Evolutionary conservation across 2,797 vertebrate species (phyloP).

Genomic region (Phoeniculus purpureus): DNA sequence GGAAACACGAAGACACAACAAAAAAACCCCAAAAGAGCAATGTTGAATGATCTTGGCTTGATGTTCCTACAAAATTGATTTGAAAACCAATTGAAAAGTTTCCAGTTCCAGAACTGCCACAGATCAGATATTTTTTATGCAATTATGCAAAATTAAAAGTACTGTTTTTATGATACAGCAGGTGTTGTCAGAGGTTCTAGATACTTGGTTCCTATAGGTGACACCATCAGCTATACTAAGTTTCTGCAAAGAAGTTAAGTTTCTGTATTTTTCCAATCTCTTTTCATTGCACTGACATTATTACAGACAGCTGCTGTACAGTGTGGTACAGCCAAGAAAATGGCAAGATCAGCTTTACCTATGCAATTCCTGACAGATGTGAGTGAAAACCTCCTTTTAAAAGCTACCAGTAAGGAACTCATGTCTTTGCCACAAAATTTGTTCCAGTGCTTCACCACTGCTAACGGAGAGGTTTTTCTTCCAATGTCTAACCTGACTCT

Average conservation of each 20-base stretch:
- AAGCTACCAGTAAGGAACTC: not conserved
- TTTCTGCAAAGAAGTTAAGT: not conserved
- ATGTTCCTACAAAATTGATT: not conserved
- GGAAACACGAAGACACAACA: not conserved
- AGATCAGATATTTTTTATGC: not conserved
- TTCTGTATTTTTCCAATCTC: not conserved
- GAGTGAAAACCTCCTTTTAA: not conserved
- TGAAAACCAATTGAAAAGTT: not conserved
- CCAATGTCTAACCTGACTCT: not conserved
- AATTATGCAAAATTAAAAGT: not conserved
- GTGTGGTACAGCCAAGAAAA: not conserved
- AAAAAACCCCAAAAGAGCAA: not conserved
- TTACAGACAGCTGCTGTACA: slow-evolving; percentile 5
- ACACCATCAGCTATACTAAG: not conserved
- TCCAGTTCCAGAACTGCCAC: not conserved
- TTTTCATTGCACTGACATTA: not conserved
- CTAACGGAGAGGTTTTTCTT: slow-evolving; percentile 21
- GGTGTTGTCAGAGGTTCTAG: not conserved
- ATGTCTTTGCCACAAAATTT: not conserved
- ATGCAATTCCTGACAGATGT: not conserved
- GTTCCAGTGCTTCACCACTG: not conserved
- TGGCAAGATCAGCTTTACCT: not conserved
- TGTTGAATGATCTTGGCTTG: not conserved
- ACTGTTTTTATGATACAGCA: not conserved
- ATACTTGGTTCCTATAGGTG: not conserved